Evolutionary conservation across 2,888 invertebrate species (phyloP), one percentile per base, ranked within the genome.

Genomic region (Ophion ventricosus): DNA sequence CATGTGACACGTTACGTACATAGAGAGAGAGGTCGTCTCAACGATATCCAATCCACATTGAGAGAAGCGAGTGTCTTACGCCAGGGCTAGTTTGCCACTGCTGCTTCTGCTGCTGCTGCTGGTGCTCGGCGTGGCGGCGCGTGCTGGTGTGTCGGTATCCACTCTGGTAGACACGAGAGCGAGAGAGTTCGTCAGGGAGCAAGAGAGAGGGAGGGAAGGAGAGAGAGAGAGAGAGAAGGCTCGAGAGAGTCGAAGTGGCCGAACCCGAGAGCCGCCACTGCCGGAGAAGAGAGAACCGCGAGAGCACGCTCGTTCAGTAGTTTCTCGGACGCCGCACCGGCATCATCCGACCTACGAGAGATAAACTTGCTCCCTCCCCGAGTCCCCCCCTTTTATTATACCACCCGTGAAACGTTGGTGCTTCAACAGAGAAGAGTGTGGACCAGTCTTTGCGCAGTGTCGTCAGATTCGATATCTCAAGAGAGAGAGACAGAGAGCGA

Each of bases 291-390:
- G 91, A 91, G 91, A 91, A 91, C 90, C 88, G 90, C 92, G 91
- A 43, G 43, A 90, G 84, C 82, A 84, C 91, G 91, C 90, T 92
- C 91, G 92, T 92, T 92, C 92, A 92, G 92, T 92, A 92, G 92
- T 92, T 92, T 92, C 92, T 92, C 92, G 92, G 92, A 92, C 92
- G 92, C 91, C 92, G 92, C 90, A 92, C 91, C 92, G 92, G 91
- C 92, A 92, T 88, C 91, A 92, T 92, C 92, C 91, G 91, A 91
- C 90, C 88, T 89, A 87, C 89, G 89, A 88, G 89, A 90, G 88
- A 91, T 89, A 80, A 73, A 77, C 69, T 77, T 67, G 17, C 59
- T 59, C 59, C 72, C 88, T 86, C 87, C 86, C 86, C 84, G 80
- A 70, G 35, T n/a, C 35, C 35, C 57, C 84, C 82, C 88, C 81